Evolutionary conservation across 1,140 invertebrate species (phyloP).

Genomic region (Andricus grossulariae): DNA sequence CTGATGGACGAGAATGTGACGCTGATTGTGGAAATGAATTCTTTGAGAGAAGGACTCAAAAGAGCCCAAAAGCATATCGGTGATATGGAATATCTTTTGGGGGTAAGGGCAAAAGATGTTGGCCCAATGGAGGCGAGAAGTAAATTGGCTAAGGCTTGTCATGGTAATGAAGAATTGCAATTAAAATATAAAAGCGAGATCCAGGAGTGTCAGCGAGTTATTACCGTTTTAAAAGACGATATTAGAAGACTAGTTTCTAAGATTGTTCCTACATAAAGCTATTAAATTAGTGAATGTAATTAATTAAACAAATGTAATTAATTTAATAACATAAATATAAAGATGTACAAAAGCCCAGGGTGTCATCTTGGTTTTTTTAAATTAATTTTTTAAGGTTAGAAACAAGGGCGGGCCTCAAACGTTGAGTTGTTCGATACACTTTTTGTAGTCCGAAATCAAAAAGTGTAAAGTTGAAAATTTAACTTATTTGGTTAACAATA

Average conservation of each 20-base stretch:
- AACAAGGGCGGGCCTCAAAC: too few relatives aligned
- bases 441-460: too few relatives aligned
- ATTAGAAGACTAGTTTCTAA: slow-evolving; percentile 51
- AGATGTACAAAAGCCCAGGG: too few relatives aligned
- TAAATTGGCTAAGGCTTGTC: slow-evolving; percentile 79
- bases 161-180: slow-evolving; percentile 79
- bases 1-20: slow-evolving; percentile 84
- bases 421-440: too few relatives aligned
- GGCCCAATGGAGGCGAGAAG: slow-evolving; percentile 77
- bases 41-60: slow-evolving; percentile 82
- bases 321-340: too few relatives aligned
- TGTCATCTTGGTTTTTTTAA: too few relatives aligned
- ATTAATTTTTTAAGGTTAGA: too few relatives aligned
- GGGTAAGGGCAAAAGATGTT: slow-evolving; percentile 77
- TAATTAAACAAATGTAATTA: too few relatives aligned
- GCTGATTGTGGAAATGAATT: slow-evolving; percentile 86
- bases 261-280: slow-evolving; percentile 26
- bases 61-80: slow-evolving; percentile 78
- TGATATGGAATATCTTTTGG: slow-evolving; percentile 84
- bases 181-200: slow-evolving; percentile 67
- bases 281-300: not conserved
- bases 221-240: slow-evolving; percentile 60
- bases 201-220: slow-evolving; percentile 61
- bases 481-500: too few relatives aligned
- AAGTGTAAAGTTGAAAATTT: too few relatives aligned